phyloP scores from a whole-genome alignment of 2,113 vertebrate species.

The Charadrius vociferus region DNA sequence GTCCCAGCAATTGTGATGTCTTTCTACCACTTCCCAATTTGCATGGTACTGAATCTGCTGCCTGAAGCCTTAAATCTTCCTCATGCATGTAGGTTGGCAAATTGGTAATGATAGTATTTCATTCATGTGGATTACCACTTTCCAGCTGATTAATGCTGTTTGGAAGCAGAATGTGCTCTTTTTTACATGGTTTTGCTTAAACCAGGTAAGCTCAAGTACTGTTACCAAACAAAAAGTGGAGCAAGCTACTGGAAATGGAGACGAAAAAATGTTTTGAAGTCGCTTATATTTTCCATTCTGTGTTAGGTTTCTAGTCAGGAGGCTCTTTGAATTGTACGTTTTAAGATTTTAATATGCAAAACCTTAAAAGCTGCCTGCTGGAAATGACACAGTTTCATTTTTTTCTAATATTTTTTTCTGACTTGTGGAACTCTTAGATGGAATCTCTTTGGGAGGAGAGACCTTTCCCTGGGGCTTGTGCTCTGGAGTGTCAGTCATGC shows the following conservation, averaged over 20 bases:
- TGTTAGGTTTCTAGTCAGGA: not conserved
- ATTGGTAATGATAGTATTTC: not conserved
- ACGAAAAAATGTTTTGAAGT: not conserved
- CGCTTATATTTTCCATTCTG: not conserved
- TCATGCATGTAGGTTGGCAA: not conserved
- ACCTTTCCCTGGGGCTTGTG: not conserved
- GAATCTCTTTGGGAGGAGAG: not conserved
- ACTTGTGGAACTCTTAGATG: not conserved
- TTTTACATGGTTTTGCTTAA: not conserved
- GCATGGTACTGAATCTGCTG: not conserved
- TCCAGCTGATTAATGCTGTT: not conserved
- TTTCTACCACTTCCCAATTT: not conserved
- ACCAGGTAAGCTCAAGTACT: not conserved
- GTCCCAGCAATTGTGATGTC: fast-evolving
- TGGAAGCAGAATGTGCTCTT: not conserved
- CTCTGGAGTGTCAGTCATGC: not conserved
- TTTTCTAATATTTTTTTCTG: not conserved
- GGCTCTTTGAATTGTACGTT: not conserved
- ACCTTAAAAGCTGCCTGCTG: not conserved
- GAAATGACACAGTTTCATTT: not conserved
- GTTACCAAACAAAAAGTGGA: not conserved
- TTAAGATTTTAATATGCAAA: not conserved
- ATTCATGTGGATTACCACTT: not conserved
- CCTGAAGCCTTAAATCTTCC: not conserved
- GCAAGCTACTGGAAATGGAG: not conserved